phyloP scores from a whole-genome alignment of 2,888 invertebrate species.

The Meta bourneti region DNA sequence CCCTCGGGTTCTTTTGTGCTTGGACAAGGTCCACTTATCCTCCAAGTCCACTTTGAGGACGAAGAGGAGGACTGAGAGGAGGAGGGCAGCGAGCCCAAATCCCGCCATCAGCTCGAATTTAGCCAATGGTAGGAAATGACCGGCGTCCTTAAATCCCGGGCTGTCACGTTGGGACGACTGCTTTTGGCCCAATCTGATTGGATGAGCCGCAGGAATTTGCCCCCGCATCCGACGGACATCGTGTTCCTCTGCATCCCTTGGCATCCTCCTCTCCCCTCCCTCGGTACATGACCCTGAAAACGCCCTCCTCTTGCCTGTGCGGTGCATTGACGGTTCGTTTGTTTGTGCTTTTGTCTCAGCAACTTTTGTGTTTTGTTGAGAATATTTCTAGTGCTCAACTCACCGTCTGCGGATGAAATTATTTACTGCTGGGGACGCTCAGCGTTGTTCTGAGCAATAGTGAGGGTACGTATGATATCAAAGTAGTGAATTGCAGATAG shows the following conservation, averaged over 20 bases:
- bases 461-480: too few species aligned
- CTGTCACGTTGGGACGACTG: conserved; percentile 74
- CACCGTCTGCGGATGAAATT: too few species aligned
- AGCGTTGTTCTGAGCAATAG: too few species aligned
- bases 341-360: too few species aligned
- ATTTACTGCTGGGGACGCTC: too few species aligned
- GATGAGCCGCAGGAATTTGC: conserved; percentile 73
- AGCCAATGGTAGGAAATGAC: conserved; percentile 73
- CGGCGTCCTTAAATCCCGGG: conserved; percentile 69
- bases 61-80: conserved; percentile 10
- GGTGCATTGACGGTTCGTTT: too few species aligned
- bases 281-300: conserved; percentile 22
- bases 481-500: too few species aligned
- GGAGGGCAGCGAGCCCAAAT: conserved; percentile 77
- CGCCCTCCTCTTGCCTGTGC: not conserved
- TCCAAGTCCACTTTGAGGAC: not conserved
- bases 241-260: conserved; percentile 57
- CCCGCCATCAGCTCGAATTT: conserved; percentile 77
- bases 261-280: not conserved
- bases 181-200: conserved; percentile 69
- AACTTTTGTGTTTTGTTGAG: too few species aligned
- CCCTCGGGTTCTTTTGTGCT: conserved; percentile 24
- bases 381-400: too few species aligned
- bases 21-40: conserved; percentile 35
- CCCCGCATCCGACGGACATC: conserved; percentile 70